Evolutionary conservation across 2,113 vertebrate species (phyloP), one percentile per base, ranked within the genome.

Genomic region (Chitala chitala): DNA sequence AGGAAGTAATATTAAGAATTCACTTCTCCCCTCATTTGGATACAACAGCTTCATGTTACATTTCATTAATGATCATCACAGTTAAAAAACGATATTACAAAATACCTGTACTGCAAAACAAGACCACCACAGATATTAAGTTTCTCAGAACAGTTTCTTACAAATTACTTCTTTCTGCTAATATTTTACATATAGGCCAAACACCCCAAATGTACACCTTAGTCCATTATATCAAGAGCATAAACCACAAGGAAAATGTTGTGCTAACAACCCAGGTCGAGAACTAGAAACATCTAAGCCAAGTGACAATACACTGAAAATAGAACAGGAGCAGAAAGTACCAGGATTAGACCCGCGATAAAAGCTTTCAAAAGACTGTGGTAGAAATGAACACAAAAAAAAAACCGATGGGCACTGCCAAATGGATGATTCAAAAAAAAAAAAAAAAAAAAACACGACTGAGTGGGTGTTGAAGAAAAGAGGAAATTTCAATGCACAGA

Each of bases 401-500:
- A 64, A 26, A 42, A 63, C n/a, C n/a, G n/a, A n/a, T 17, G 44
- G 74, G 38, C 46, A 69, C 33, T 63, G 31, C 53, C 26, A 74
- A 74, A 44, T 24, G 50, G 69, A 76, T 87, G 86, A 13, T 3
- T 33, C 9, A 4, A 85, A 85, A 86, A 83, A 82, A 22, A 82
- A 4, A 38, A 17, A 4, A 85, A 85, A 86, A 83, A 82, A 22
- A 82, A 80, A 83, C 80, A 69, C 75, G 80, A 78, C 75, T 79
- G 87, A 86, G 88, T 87, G 88, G 88, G 85, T 81, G 84, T 78
- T 80, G 82, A 85, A 83, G 79, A 84, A 83, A 83, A 80, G 71
- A 65, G 87, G 75, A 81, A 76, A 81, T 76, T 81, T 82, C 79
- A 81, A 81, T 73, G 73, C 71, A 66, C 73, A 77, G 78, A 78